Conservation (phyloP, 2,888 invertebrate species). For the Aricia artaxerxes region DNA sequence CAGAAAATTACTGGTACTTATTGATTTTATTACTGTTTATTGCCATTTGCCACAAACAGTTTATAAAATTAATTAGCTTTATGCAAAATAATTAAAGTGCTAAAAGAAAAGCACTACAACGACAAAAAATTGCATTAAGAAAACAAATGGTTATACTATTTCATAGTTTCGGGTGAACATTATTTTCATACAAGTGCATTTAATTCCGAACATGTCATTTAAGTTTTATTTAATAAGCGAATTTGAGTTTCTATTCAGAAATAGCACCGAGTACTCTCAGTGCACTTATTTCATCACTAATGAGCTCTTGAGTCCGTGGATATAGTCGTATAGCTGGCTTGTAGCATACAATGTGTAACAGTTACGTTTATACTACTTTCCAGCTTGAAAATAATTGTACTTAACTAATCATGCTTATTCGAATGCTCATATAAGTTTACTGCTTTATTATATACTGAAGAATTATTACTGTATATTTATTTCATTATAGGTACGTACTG, state of each 20-base stretch:
- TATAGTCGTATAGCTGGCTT: constrained; percentile 8
- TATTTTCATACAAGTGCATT: neutral
- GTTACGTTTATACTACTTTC: neutral
- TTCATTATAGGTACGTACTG: too few species aligned
- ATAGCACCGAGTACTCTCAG: constrained; percentile 5
- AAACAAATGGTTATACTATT: too few species aligned
- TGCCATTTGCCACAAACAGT: too few species aligned
- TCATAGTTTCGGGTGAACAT: too few species aligned
- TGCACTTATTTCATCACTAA: constrained; percentile 16
- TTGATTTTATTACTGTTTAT: too few species aligned
- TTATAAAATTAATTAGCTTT: too few species aligned
- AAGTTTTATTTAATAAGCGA: constrained; percentile 26
- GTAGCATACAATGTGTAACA: neutral
- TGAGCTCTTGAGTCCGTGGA: constrained; percentile 22
- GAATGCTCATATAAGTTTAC: neutral
- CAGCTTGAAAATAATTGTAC: neutral
- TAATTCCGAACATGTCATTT: constrained; percentile 5
- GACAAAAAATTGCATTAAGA: too few species aligned
- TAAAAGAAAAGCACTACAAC: too few species aligned
- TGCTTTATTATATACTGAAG: neutral
- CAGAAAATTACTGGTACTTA: too few species aligned
- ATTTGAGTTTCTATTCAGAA: constrained; percentile 2
- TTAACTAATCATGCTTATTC: neutral
- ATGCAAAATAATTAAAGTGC: too few species aligned
- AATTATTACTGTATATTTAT: too few species aligned